Evolutionary conservation across 23 tunicate genomes (phyloP), one percentile per base, ranked within the genome.

Genomic region (Halocynthia roretzi): DNA sequence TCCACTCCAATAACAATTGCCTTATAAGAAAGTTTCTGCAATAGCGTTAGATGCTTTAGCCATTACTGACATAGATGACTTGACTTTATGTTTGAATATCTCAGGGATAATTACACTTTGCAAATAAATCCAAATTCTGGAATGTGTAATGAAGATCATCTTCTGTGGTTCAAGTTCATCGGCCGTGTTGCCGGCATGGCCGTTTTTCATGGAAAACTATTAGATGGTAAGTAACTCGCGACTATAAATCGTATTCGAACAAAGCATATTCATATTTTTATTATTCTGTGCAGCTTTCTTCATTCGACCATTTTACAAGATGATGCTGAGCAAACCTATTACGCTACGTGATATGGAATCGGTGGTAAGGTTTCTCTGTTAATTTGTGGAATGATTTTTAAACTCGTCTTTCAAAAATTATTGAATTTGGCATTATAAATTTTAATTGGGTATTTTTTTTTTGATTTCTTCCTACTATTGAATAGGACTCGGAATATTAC

Each of bases 181-280:
- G 98, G 98, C n/a, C 65, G 98, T 12, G 98, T 93, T 53, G 98
- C 98, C 9, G 98, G 98, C 22, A 93, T 93, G 98, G 98, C 98
- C 7, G 98, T 93, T 15, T 93, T 82, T 67, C 98, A 93, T 70
- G 98, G 98, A 60, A 93, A 93, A 68, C 80, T 93, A 50, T 76
- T 93, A 21, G 98, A 93, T 71, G 98, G 98, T 92, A 50, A 57
- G 83, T 20, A 51, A 72, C 19, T 19, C 5, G 15, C 4, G 53
- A 64, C 44, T 60, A 1, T 5, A 5, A 15, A 19, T 76, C 15
- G 17, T 0, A 44, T 44, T 10, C 60, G 23, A 69, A 54, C 73
- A 72, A 51, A 72, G 19, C 44, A 31, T 31, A 31, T 31, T 31
- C 44, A 31, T 31, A 31, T 31, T 31, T 31, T 31, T 31, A 31